Base-by-base conservation (phyloP, 2,888 invertebrate species). In the Dorcus parallelipipedus region DNA sequence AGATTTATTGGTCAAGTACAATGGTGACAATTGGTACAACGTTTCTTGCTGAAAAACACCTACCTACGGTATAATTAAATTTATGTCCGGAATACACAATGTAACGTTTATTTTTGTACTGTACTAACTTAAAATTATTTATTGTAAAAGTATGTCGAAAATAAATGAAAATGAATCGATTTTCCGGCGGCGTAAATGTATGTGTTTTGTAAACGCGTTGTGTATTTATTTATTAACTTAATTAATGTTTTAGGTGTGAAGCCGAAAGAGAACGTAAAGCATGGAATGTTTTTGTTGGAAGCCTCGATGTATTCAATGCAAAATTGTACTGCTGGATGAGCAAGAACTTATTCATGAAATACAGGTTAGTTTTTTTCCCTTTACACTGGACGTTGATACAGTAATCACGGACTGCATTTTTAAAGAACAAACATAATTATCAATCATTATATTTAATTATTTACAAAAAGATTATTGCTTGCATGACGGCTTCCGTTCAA, bases 341-440 rank as follows among this genome's bases (percentile, higher is more conserved):
- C 88, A 93, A 72, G 94, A 95, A 76, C 86, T 95, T 63, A 83
- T 93, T 66, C 92, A 94, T 75, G 95, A 95, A 79, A 86, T 93
- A 73, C 89, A 91, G 88, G 94, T 93, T 79, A 83, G 83, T 76
- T 53, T 54, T 60, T 20, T 58, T 62, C 59, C 60, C 47, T 57
- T 5, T 38, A 14, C 10, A 38, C 51, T 8, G 10, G n/a, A 38
- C 40, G 40, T 39, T 51, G 39, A 51, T 51, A 51, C 39, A 38
- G 49, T 33, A 14, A 41, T 41, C n/a, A 41, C 41, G 7, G n/a
- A 7, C 41, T 7, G 41, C 41, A 14, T 10, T 41, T 41, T 10
- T 41, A 41, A 10, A 10, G 41, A 10, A 41, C 14, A 10, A 41
- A 10, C 14, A n/a, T 41, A 41, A 41, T 41, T 33, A 33, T 33